These are phyloP conservation scores for Catocala sponsa DNA, from an alignment of 2,888 invertebrate species.

Conservation along the genomic window DNA sequence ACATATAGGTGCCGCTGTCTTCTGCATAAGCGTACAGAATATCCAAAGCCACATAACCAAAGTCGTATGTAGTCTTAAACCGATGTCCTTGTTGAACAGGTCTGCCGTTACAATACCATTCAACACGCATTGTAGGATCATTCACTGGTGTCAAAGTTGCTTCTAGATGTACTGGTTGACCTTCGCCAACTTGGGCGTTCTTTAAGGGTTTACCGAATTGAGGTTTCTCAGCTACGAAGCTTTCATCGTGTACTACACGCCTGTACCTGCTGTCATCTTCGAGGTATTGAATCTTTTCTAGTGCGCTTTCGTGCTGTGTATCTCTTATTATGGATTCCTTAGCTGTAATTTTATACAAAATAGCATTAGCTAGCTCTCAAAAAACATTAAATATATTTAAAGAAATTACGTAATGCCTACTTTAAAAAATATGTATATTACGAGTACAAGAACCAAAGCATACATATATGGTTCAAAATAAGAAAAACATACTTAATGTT, in stretches of 20 bases:
- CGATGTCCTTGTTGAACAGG: conserved; percentile 98
- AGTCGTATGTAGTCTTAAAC: conserved; percentile 98
- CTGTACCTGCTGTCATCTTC: conserved; percentile 94
- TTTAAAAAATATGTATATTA: too few species aligned
- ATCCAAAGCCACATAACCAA: conserved; percentile 98
- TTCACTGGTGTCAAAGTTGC: conserved; percentile 98
- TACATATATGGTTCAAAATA: too few species aligned
- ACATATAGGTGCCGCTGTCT: conserved; percentile 99
- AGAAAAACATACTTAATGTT: too few species aligned
- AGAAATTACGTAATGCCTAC: too few species aligned
- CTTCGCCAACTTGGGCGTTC: conserved; percentile 95
- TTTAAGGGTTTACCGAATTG: conserved; percentile 96
- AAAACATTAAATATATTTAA: too few species aligned
- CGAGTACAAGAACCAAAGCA: too few species aligned
- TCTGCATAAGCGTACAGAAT: conserved; percentile 98
- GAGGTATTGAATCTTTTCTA: conserved; percentile 97
- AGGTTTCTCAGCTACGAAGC: conserved; percentile 94
- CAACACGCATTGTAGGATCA: conserved; percentile 99
- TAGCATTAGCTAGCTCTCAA: too few species aligned
- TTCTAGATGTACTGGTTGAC: conserved; percentile 96
- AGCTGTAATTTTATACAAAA: conserved; percentile 82
- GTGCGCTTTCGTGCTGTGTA: conserved; percentile 96
- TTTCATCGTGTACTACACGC: conserved; percentile 91
- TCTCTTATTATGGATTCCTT: conserved; percentile 95
- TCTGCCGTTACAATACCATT: conserved; percentile 98